A percentile compares a stretch with the other conserved stretches of the same genome.
Conservation (phyloP, 2,113 vertebrate species). For the Larimichthys polyactis region DNA sequence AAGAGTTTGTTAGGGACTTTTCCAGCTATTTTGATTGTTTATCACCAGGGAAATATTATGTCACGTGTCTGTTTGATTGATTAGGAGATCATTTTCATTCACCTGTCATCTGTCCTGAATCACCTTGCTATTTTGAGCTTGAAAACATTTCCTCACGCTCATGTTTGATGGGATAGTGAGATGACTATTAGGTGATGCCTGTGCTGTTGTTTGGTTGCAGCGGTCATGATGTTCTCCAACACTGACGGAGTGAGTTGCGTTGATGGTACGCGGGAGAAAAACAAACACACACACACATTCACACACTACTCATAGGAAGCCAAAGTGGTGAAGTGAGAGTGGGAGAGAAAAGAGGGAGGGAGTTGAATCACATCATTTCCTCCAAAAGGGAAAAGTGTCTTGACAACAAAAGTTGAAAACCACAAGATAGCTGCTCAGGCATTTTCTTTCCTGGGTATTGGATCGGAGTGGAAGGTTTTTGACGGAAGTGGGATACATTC, state of each 20-base stretch:
- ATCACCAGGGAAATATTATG: constrained; percentile 61
- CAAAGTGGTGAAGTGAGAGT: constrained; percentile 45
- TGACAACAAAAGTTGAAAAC: constrained; percentile 72
- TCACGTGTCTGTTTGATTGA: constrained; percentile 54
- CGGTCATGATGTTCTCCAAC: constrained; percentile 36
- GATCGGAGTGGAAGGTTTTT: constrained; percentile 17
- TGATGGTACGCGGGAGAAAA: constrained; percentile 55
- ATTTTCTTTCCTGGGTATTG: constrained; percentile 46
- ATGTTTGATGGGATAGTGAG: constrained; percentile 33
- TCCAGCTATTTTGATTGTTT: constrained; percentile 75
- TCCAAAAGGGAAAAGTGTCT: constrained; percentile 72
- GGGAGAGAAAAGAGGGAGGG: constrained; percentile 47
- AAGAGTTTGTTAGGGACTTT: constrained; percentile 69
- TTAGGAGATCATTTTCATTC: constrained; percentile 57
- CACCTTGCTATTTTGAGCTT: constrained; percentile 4
- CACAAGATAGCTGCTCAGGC: constrained; percentile 61
- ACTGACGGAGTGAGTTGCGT: constrained; percentile 34
- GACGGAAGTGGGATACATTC: constrained; percentile 58
- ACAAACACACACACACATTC: constrained; percentile 31
- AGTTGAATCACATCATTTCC: constrained; percentile 73
- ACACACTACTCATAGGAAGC: constrained; percentile 66
- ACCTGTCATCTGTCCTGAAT: constrained; percentile 32
- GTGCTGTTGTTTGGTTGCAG: constrained; percentile 35
- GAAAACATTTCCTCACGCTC: not conserved
- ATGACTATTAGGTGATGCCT: constrained; percentile 43